phyloP scores from a whole-genome alignment of 2,888 invertebrate genomes.

The Amphipoea oculea region DNA sequence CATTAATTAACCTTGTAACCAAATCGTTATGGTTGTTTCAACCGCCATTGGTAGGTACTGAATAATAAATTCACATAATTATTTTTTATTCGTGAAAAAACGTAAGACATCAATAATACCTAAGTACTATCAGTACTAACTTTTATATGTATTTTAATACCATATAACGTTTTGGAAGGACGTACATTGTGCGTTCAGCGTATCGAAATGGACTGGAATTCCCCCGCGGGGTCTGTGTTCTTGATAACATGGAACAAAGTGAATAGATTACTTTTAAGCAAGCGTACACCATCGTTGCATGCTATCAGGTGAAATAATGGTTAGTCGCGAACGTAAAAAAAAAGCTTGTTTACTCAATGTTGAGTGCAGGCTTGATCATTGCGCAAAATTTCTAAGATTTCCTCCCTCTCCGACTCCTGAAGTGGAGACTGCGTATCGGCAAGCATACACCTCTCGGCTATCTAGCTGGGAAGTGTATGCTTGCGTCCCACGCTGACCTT shows the following conservation, averaged over 20 bases:
- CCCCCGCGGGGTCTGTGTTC: background rate
- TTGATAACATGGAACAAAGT: background rate
- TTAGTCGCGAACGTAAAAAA: background rate
- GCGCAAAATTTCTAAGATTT: no score
- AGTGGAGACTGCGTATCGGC: background rate
- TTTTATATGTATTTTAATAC: background rate
- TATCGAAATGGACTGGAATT: background rate
- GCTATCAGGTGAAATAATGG: background rate
- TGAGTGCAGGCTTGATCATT: background rate
- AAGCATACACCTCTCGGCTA: no score
- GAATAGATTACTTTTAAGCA: background rate
- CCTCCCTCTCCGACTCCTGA: background rate
- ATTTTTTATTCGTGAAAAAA: slow-evolving; percentile 21
- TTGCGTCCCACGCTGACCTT: background rate
- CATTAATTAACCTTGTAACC: slow-evolving; percentile 34
- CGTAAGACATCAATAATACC: background rate
- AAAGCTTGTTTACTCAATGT: background rate
- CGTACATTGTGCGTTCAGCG: background rate
- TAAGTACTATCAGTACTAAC: background rate
- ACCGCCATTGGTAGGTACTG: slow-evolving; percentile 9
- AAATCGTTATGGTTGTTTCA: slow-evolving; percentile 22
- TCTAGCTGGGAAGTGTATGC: no score
- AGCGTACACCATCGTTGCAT: background rate
- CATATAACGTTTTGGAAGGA: background rate
- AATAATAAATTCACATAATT: slow-evolving; percentile 17